Conservation (phyloP, 2,888 invertebrate species). For the Eupithecia dodoneata region DNA sequence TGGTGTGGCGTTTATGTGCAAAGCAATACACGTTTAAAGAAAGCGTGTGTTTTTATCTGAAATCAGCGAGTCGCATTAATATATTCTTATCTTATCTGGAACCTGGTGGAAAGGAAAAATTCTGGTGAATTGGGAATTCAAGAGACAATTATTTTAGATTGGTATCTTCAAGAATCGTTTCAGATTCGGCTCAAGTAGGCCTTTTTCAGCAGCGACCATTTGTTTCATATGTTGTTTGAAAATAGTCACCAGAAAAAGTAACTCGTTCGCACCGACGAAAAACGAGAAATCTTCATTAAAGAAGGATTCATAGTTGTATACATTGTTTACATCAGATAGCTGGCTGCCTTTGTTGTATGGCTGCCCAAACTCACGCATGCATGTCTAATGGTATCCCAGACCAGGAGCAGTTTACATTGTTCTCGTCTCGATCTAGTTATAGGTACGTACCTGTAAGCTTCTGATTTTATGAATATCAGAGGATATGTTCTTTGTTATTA, state of each 20-base stretch:
- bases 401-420: not conserved
- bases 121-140: not conserved
- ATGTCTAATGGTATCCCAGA: not conserved
- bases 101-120: constrained; percentile 5
- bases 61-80: not conserved
- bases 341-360: not conserved
- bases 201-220: not conserved
- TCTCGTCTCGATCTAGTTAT: not conserved
- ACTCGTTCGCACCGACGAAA: not conserved
- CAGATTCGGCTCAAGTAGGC: not conserved
- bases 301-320: not conserved
- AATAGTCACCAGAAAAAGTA: not conserved
- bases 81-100: constrained; percentile 9
- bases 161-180: not conserved
- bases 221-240: not conserved
- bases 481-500: not conserved
- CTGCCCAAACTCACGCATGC: constrained; percentile 2
- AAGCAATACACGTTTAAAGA: not conserved
- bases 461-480: not conserved
- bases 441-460: not conserved
- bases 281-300: not conserved
- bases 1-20: not conserved
- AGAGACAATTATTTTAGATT: not conserved
- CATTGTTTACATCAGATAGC: not conserved
- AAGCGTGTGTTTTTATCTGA: not conserved